A percentile compares a stretch with the other conserved stretches of the same genome.
These are phyloP conservation scores for Stomatorhinus ivindoensis DNA, from an alignment of 2,113 vertebrate species.

Conservation along the genomic window DNA sequence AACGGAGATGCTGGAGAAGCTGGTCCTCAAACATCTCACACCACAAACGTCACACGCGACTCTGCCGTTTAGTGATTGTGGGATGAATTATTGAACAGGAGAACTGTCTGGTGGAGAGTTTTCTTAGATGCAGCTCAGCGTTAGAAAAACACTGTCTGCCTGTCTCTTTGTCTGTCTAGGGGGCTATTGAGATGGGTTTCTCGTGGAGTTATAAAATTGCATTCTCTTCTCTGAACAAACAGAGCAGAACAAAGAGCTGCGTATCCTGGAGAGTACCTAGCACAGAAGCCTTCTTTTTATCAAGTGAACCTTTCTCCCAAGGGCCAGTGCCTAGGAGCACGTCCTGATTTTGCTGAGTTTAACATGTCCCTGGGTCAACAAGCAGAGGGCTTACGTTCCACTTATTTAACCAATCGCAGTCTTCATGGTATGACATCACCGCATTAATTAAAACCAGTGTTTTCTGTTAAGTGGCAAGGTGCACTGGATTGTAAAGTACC, in stretches of 20 bases:
- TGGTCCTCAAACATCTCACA: neutral
- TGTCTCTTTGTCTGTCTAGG: neutral
- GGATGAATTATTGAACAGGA: neutral
- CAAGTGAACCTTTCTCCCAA: neutral
- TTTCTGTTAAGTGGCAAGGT: neutral
- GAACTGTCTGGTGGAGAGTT: too few relatives aligned
- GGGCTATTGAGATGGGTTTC: neutral
- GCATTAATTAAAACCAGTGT: neutral
- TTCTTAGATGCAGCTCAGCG: too few relatives aligned
- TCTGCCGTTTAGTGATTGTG: neutral
- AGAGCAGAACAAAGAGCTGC: neutral
- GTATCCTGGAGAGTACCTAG: neutral
- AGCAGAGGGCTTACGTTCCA: neutral
- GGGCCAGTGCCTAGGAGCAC: neutral
- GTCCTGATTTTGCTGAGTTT: neutral
- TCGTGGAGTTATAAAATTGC: neutral
- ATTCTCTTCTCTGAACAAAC: neutral
- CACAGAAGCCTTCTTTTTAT: neutral
- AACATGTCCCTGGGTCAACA: neutral
- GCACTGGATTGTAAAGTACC: neutral
- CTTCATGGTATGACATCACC: neutral
- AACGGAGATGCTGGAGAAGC: neutral
- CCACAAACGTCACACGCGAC: neutral
- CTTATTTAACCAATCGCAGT: neutral
- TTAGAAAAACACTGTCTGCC: neutral